Conservation (phyloP, 2,113 vertebrate species). For the Mormoops blainvillei region DNA sequence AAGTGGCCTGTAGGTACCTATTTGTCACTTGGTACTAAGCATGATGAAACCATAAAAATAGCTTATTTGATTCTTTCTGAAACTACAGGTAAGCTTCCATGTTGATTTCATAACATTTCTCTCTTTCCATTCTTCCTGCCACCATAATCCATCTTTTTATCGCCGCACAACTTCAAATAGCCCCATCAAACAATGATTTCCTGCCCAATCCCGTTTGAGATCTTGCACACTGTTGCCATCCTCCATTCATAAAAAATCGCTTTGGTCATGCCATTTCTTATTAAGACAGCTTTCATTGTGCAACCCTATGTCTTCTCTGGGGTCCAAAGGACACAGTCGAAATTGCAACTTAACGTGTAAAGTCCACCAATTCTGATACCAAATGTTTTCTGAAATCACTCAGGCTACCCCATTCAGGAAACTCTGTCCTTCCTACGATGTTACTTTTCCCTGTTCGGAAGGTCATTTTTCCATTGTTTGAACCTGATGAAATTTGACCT, state of each 20-base stretch:
- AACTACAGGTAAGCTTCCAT: neutral
- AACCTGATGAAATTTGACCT: neutral
- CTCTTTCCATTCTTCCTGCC: neutral
- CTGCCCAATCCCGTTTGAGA: neutral
- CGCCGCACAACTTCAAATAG: too few relatives aligned
- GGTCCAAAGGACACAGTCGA: neutral
- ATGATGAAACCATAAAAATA: neutral
- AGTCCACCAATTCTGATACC: neutral
- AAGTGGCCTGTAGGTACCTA: neutral
- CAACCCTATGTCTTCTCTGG: neutral
- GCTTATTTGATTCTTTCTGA: neutral
- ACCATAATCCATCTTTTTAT: neutral
- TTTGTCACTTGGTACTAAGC: neutral
- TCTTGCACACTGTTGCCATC: neutral
- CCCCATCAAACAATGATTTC: neutral
- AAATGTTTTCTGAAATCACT: neutral
- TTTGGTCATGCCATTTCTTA: neutral
- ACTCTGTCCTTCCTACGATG: neutral
- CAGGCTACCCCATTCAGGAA: neutral
- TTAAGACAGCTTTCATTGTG: neutral
- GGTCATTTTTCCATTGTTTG: neutral
- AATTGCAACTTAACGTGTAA: neutral
- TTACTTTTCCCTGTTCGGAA: neutral
- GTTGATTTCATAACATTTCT: neutral
- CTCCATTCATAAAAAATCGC: neutral